Base-by-base conservation (phyloP, 2,113 vertebrate genomes). In the Gopherus evgoodei region DNA sequence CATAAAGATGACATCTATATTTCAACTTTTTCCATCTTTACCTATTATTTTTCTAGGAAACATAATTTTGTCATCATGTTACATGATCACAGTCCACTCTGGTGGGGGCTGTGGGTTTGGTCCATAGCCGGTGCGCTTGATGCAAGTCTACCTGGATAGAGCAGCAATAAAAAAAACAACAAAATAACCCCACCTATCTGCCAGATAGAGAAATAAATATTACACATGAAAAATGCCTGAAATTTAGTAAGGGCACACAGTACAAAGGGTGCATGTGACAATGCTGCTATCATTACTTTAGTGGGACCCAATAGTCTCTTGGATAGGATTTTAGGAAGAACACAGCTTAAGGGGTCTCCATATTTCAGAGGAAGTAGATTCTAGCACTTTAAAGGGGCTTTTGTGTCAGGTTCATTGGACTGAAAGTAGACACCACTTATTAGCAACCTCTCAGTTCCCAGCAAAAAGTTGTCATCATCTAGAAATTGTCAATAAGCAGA, bases 391-490 rank as follows among this genome's bases (percentile, higher is more conserved):
- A 90, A 93, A 96, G 89, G 5, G 80, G 24, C 9, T 86, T 96
- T 86, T 93, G 53, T 89, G 92, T 96, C 85, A n/a, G 83, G 75
- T 94, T 95, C 90, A 93, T 94, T 91, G 80, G 79, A 92, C 80
- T 89, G 54, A 91, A 94, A 88, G 83, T 53, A 27, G 87, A 91
- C 11, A 5, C 9, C 56, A 25, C 4, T 57, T 57, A 57, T 57
- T 25, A 57, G 56, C 24, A 57, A 57, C 24, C 56, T 57, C 22
- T 27, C 56, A 57, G 56, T 57, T 57, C 24, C 56, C 56, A 57
- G 56, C 59, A 62, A 62, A 29, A 62, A 62, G 29, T 14, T 31
- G 57, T 29, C 10, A 62, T 62, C 14, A 31, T 62, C 12, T 14
- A 12, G 59, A 31, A 62, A 14, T 31, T 62, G 59, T 31, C 59